Evolutionary conservation across 2,113 vertebrate genomes (phyloP).

Genomic region (Strix aluco): DNA sequence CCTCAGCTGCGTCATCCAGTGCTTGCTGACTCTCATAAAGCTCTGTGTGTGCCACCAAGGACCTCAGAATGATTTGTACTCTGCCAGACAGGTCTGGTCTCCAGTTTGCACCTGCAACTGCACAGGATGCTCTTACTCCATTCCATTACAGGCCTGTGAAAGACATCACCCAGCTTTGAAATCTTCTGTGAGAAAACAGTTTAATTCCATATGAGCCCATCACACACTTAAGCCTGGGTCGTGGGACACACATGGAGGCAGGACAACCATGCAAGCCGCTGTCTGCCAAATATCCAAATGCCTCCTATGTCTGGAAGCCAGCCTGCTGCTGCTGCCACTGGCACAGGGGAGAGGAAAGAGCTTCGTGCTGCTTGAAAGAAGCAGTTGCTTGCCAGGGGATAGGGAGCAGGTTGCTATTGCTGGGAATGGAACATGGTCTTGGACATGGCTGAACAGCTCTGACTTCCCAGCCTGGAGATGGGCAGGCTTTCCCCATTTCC

Average conservation of each 20-base stretch:
- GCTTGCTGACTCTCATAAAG: not conserved
- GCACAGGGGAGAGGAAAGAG: not conserved
- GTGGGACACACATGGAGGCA: not conserved
- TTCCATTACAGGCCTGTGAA: not conserved
- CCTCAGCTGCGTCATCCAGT: not conserved
- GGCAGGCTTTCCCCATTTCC: not conserved
- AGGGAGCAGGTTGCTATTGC: not conserved
- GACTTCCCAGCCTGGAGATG: not conserved
- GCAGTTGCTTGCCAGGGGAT: not conserved
- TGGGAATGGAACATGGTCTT: not conserved
- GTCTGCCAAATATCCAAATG: not conserved
- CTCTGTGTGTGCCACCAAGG: not conserved
- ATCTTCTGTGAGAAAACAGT: not conserved
- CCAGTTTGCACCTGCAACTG: not conserved
- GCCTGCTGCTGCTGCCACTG: not conserved
- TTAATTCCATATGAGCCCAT: not conserved
- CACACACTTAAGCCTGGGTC: no score
- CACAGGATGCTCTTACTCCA: not conserved
- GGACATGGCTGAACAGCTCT: not conserved
- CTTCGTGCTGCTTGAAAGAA: not conserved
- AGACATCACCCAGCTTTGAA: not conserved
- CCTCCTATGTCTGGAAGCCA: no score
- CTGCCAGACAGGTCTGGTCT: not conserved
- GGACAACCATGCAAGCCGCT: not conserved
- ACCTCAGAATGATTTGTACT: not conserved